Conservation (phyloP, 2,888 invertebrate species). For the Clostera curtula region DNA sequence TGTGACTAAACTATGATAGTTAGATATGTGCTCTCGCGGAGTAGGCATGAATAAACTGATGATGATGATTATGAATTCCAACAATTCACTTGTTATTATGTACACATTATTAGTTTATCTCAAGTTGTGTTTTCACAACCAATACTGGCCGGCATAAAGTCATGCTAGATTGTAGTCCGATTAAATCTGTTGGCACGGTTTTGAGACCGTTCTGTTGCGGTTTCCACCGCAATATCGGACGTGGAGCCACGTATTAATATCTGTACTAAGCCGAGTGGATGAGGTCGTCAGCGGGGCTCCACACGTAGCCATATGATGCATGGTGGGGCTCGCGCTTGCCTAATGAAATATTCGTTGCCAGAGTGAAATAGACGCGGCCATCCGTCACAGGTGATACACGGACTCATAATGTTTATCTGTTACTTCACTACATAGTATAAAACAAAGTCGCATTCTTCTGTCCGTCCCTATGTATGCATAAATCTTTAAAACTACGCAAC, state of each 20-base stretch:
- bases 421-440: constrained; percentile 23
- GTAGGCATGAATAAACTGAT: too few species aligned
- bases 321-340: constrained; percentile 55
- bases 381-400: constrained; percentile 61
- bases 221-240: constrained; percentile 36
- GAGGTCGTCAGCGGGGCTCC: constrained; percentile 54
- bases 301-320: constrained; percentile 63
- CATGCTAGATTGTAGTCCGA: too few species aligned
- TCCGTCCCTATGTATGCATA: too few species aligned
- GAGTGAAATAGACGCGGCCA: constrained; percentile 55
- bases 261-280: constrained; percentile 63
- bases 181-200: constrained; percentile 2
- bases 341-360: constrained; percentile 67
- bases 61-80: too few species aligned
- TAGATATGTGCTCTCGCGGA: too few species aligned
- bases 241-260: constrained; percentile 58
- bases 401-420: constrained; percentile 34
- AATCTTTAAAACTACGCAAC: too few species aligned
- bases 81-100: too few species aligned
- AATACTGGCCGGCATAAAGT: too few species aligned
- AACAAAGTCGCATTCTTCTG: too few species aligned
- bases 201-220: constrained; percentile 21
- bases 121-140: too few species aligned
- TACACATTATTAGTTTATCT: too few species aligned
- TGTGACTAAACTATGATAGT: too few species aligned